phyloP scores from a whole-genome alignment of 2,113 vertebrate species.

The Mustelus asterias region DNA sequence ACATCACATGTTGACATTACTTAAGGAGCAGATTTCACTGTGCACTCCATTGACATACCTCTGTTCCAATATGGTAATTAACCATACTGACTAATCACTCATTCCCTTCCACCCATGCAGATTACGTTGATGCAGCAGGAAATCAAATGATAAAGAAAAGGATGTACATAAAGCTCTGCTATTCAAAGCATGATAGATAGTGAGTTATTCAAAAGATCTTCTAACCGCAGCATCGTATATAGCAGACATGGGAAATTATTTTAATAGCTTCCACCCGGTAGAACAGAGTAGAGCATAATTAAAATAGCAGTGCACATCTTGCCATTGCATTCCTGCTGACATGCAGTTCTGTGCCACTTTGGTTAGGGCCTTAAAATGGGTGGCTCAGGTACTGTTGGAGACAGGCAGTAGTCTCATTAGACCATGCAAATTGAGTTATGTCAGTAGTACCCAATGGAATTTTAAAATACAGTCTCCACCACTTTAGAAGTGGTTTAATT shows the following conservation, averaged over 20 bases:
- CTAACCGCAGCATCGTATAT: not conserved
- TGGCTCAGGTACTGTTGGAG: not conserved
- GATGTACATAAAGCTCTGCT: not conserved
- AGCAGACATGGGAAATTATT: not conserved
- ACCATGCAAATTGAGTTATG: not conserved
- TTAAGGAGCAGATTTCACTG: constrained; percentile 13
- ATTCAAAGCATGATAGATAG: not conserved
- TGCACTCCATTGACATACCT: not conserved
- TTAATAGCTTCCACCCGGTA: not conserved
- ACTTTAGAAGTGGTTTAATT: not conserved
- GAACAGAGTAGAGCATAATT: not conserved
- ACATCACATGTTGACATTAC: not conserved
- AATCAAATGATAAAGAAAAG: constrained; percentile 5
- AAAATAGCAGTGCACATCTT: not conserved
- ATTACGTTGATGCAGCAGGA: not conserved
- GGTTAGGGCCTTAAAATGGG: not conserved
- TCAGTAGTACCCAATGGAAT: constrained; percentile 3
- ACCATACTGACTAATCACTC: not conserved
- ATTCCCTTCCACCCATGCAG: not conserved
- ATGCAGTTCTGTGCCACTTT: not conserved
- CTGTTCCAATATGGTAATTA: not conserved
- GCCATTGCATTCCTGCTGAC: not conserved
- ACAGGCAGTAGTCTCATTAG: not conserved
- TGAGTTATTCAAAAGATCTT: not conserved
- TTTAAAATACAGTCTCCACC: not conserved